phyloP scores from a whole-genome alignment of 1,140 invertebrate genomes.

The Luehdorfia chinensis region DNA sequence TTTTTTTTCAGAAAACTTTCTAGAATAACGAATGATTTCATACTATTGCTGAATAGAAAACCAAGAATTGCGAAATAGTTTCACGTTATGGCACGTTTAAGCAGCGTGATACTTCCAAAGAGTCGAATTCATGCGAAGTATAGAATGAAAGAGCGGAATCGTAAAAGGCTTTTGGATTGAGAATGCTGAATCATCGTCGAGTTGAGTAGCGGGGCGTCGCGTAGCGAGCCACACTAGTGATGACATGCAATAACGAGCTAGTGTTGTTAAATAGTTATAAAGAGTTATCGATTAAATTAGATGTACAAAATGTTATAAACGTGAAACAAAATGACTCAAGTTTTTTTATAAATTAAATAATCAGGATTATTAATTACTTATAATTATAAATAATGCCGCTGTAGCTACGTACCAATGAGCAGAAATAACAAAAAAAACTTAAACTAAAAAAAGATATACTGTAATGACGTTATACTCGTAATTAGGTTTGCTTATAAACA shows the following conservation, averaged over 20 bases:
- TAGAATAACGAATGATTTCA: too few relatives aligned
- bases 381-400: too few relatives aligned
- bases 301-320: too few relatives aligned
- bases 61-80: conserved; percentile 16
- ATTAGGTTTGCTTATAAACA: too few relatives aligned
- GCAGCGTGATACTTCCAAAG: conserved; percentile 36
- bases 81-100: conserved; percentile 27
- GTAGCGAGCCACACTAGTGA: conserved; percentile 42
- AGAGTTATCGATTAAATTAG: neutral
- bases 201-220: conserved; percentile 44
- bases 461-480: too few relatives aligned
- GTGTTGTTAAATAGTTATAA: conserved; percentile 22
- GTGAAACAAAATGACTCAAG: too few relatives aligned
- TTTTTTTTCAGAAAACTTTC: too few relatives aligned
- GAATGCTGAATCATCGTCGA: conserved; percentile 66
- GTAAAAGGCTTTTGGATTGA: conserved; percentile 70
- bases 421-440: too few relatives aligned
- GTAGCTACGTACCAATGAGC: too few relatives aligned
- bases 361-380: too few relatives aligned
- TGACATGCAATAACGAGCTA: conserved; percentile 66
- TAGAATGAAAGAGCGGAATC: conserved; percentile 62
- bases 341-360: too few relatives aligned
- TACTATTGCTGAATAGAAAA: conserved; percentile 12
- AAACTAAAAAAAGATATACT: too few relatives aligned
- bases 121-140: conserved; percentile 43